Base-by-base conservation (phyloP, 2,797 vertebrate species). In the Peromyscus aztecus region DNA sequence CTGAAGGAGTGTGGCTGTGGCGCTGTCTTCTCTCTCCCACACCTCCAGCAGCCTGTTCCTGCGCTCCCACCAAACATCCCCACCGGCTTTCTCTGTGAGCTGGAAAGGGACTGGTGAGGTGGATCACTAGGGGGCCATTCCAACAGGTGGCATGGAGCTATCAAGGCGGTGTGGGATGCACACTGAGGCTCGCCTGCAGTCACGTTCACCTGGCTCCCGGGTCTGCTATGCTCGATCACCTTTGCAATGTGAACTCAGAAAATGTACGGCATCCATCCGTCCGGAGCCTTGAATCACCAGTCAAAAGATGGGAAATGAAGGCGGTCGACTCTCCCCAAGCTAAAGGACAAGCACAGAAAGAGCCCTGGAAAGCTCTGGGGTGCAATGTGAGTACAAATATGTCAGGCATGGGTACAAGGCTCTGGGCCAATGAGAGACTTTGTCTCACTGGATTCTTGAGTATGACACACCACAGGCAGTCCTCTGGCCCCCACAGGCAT, bases 1-100 rank as follows among this genome's bases (percentile, higher is more conserved):
- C 80, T 1, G 83, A 17, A 0, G 46, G 31, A 49, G 46, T 16
- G 57, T 1, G 0, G 52, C 1, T 5, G 43, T 3, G 49, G 6
- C 29, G 16, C 7, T 0, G 11, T 2, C n/a, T 21, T 87, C 89
- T 11, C 21, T 14, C 43, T 31, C 7, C 12, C 61, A 21, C 37
- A 1, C 12, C 6, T 46, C 59, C 14, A 17, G 0, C 52, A 10
- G 40, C 34, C 14, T 24, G 24, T 52, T 52, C 46, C 46, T 29
- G 23, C 6, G 46, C 63, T 86, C 65, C 46, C 31, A 69, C 83
- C 5, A 24, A 61, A 61, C 80, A 34, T 69, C 21, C 31, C 63
- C 43, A 61, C 4, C 4, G 37, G 27, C 81, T 69, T 69, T 69
- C 63, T n/a, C 81, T 63, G 31, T 52, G 65, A 49, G 43, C 34